Evolutionary conservation across 1,140 invertebrate species (phyloP), one percentile per base, ranked within the genome.

Genomic region (Coenobita brevimanus): DNA sequence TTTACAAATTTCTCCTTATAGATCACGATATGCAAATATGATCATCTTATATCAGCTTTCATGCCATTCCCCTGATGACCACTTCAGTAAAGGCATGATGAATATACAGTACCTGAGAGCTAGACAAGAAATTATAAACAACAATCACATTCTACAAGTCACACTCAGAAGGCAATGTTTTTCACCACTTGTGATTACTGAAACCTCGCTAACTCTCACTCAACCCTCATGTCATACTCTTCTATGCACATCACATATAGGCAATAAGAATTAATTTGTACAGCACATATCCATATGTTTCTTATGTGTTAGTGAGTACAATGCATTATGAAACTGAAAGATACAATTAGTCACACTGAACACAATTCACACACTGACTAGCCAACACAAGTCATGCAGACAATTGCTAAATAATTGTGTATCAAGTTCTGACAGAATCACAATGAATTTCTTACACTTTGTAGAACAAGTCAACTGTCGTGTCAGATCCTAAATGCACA

Each of bases 71-170:
- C 43, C 30, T 38, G 81, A 83, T 73, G 64, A 73, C 64, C 81
- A 73, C 64, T 73, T 83, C 67, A 83, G 71, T 73, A 73, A 83
- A 83, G 81, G 81, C 81, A 83, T 83, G 81, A 83, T 83, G 67
- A 83, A 83, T 83, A 83, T 73, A 69, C 78, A 87, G 85, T 87
- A 87, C 85, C 85, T 87, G 85, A 87, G 85, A 87, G 78, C 76
- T 87, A 80, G 78, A 85, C 82, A 85, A 85, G 82, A 85, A 85
- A 76, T 76, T 81, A 87, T 80, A 80, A 78, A 87, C 76, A 83
- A 87, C 46, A 78, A 80, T 79, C 76, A 87, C 76, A 57, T 54
- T 87, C 76, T 80, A 54, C 76, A 69, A 80, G 62, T 71, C 73
- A 69, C 85, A 86, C 84, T 86, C 75, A 79, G 67, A 71, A 80